A percentile compares a stretch with the other conserved stretches of the same genome.
Evolutionary conservation across 2,113 vertebrate genomes (phyloP).

Genomic region (Paraplagusia blochii): DNA sequence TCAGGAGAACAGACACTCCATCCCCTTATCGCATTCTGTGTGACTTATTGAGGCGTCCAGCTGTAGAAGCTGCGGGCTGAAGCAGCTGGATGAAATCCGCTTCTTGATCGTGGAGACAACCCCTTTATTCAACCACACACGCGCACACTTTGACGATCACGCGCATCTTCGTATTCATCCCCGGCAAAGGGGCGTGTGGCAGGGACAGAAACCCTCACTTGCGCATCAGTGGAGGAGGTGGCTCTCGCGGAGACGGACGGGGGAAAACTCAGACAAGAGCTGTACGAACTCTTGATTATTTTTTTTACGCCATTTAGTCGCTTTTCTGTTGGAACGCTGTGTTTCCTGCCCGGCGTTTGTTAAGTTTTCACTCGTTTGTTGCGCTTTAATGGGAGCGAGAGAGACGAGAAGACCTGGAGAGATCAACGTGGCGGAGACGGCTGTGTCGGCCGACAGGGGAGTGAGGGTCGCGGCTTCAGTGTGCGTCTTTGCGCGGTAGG

Average conservation of each 20-base stretch:
- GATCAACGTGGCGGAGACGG: conserved; percentile 33
- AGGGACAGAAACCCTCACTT: conserved; percentile 51
- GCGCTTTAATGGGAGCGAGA: conserved; percentile 24
- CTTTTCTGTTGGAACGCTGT: background rate
- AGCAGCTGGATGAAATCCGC: conserved; percentile 51
- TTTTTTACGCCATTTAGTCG: background rate
- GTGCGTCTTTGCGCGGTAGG: conserved; percentile 54
- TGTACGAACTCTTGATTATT: conserved; percentile 24
- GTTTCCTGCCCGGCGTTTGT: background rate
- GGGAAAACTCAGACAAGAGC: conserved; percentile 33
- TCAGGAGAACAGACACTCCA: background rate
- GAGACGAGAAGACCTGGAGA: conserved; percentile 10
- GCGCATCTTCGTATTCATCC: conserved; percentile 40
- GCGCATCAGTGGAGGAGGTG: conserved; percentile 46
- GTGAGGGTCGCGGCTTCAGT: conserved; percentile 34
- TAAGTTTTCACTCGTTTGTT: conserved; percentile 22
- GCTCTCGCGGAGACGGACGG: conserved; percentile 34
- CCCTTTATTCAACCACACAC: background rate
- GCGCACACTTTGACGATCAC: conserved; percentile 6
- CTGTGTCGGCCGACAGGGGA: conserved; percentile 34
- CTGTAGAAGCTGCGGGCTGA: conserved; percentile 5
- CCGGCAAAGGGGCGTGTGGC: conserved; percentile 68
- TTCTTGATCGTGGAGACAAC: conserved; percentile 38
- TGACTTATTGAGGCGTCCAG: conserved; percentile 23
- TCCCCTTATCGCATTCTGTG: background rate